phyloP scores from a whole-genome alignment of 1,140 invertebrate species.

The Anthonomus grandis region DNA sequence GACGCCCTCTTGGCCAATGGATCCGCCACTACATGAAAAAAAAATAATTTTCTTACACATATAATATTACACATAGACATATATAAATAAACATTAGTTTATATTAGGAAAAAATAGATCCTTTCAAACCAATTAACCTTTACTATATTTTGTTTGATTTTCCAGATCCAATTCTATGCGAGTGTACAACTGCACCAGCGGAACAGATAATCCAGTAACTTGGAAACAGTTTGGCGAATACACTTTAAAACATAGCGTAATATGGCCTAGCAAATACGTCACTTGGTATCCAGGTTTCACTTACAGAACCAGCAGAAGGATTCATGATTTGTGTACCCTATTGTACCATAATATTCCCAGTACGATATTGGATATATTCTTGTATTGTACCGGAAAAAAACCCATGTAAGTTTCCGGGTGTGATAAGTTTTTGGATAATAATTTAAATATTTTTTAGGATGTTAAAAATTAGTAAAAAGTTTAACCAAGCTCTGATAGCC shows the following conservation, averaged over 20 bases:
- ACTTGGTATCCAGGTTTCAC: constrained; percentile 82
- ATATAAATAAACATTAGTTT: too few relatives aligned
- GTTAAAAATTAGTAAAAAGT: constrained; percentile 76
- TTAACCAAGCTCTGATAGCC: constrained; percentile 56
- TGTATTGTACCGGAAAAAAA: constrained; percentile 68
- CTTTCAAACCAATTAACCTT: too few relatives aligned
- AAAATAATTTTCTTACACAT: too few relatives aligned
- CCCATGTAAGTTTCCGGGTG: constrained; percentile 64
- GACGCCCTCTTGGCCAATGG: too few relatives aligned
- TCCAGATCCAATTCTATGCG: constrained; percentile 55
- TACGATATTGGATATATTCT: constrained; percentile 69
- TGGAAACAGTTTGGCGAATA: constrained; percentile 76
- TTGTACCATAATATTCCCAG: constrained; percentile 77
- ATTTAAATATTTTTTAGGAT: constrained; percentile 60
- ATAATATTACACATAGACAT: too few relatives aligned
- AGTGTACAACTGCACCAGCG: constrained; percentile 92
- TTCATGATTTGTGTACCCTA: constrained; percentile 69
- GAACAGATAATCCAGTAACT: constrained; percentile 74
- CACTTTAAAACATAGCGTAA: constrained; percentile 66
- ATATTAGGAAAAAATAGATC: too few relatives aligned
- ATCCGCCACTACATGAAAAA: too few relatives aligned
- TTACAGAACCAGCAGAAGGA: constrained; percentile 68
- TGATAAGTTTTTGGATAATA: not conserved
- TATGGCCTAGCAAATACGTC: constrained; percentile 77
- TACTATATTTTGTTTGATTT: not conserved